Conservation (phyloP, 92 coral and sea anemone genomes). For the Diadumene lineata region DNA sequence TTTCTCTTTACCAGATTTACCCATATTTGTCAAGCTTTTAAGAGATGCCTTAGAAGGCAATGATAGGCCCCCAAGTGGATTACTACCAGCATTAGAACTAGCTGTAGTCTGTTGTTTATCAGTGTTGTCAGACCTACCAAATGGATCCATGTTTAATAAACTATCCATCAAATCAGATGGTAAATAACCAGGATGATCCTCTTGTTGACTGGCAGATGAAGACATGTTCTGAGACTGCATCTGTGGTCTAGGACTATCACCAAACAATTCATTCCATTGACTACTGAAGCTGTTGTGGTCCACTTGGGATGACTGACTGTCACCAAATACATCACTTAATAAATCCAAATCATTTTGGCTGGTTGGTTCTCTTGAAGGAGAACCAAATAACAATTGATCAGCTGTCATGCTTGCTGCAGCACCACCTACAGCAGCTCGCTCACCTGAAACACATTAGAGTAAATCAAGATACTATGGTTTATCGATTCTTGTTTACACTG, state of each 20-base stretch:
- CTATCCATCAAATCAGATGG: constrained; percentile 97
- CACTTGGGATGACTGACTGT: constrained; percentile 38
- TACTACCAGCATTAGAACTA: neutral
- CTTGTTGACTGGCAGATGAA: constrained; percentile 6
- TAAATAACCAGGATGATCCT: constrained; percentile 64
- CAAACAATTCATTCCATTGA: constrained; percentile 94
- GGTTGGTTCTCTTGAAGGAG: constrained; percentile 59
- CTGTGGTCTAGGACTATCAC: constrained; percentile 55
- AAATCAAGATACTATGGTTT: too few species aligned
- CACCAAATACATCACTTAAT: constrained; percentile 73
- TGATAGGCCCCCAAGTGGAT: constrained; percentile 1
- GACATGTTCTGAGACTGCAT: constrained; percentile 12
- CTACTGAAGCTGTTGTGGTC: constrained; percentile 85
- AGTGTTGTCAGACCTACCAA: constrained; percentile 23
- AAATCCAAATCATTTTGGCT: constrained; percentile 64
- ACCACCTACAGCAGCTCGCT: neutral
- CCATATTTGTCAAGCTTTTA: constrained; percentile 9
- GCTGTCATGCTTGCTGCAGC: constrained; percentile 49
- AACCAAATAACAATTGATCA: constrained; percentile 87
- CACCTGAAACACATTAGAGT: neutral
- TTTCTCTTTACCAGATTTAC: constrained; percentile 43
- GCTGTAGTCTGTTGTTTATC: constrained; percentile 1
- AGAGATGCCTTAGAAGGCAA: constrained; percentile 14
- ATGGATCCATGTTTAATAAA: constrained; percentile 81
- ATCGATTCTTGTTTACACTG: too few species aligned